Base-by-base conservation (phyloP, 2,888 invertebrate species). In the Vanessa cardui region DNA sequence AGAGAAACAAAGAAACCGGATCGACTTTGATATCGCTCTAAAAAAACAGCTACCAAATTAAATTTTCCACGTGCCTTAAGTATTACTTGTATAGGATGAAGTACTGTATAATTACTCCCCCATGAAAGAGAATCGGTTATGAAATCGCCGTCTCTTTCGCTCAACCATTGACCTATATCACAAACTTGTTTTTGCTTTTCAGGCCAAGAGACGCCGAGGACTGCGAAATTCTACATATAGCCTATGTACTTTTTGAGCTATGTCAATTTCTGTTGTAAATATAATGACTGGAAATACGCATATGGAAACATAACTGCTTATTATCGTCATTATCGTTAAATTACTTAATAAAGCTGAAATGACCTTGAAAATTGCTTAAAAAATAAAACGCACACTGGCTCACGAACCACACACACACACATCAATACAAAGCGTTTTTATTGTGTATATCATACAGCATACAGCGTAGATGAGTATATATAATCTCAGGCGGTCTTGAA, bases 121-220 rank as follows among this genome's bases (percentile, higher is more conserved):
- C 62, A 58, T 71, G 71, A 67, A 71, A 73, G 69, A 63, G 71
- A 71, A 74, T 73, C 63, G 66, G 69, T 66, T 69, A 71, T 68
- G 64, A 69, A 31, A 68, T 62, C 21, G 45, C 61, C 68, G 67
- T 70, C 71, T 71, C 72, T 26, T 64, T 73, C 61, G 52, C 59
- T 26, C 69, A 54, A 68, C 67, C 66, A 70, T 75, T 74, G 73
- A 73, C 75, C 75, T 71, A 75, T 61, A 74, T 72, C 52, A 66
- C 68, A 61, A 71, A 70, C 70, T 74, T 74, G 73, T 73, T 72
- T 74, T 73, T 66, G 69, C 73, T 73, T 72, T 73, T 72, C 68
- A 74, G 71, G 72, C 73, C 71, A 72, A 73, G 72, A 72, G 64
- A 66, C 47, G 59, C 56, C 61, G 69, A 69, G 66, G 67, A 72